Evolutionary conservation across 2,113 vertebrate species (phyloP).

Genomic region (Rhineura floridana): DNA sequence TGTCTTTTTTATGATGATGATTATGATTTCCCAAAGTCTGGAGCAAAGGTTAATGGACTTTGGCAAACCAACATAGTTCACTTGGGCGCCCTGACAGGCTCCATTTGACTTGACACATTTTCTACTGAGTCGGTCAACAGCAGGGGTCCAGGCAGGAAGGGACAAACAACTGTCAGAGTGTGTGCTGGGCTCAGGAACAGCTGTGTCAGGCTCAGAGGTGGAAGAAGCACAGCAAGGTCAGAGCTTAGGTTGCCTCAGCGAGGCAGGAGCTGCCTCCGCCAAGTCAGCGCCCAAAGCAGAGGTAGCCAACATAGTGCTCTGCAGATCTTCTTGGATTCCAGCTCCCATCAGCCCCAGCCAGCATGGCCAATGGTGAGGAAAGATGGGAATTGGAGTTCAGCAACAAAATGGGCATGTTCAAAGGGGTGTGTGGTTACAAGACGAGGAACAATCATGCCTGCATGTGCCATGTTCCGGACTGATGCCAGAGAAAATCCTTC

Average conservation of each 20-base stretch:
- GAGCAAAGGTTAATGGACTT: conserved; percentile 26
- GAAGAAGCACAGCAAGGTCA: not conserved
- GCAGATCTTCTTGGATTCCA: too few species aligned
- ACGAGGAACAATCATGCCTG: too few species aligned
- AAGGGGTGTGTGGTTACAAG: too few species aligned
- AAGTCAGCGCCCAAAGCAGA: not conserved
- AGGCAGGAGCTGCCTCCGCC: not conserved
- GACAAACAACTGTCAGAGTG: not conserved
- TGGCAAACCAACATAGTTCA: not conserved
- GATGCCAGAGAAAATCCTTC: too few species aligned
- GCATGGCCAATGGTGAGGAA: too few species aligned
- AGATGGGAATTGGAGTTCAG: too few species aligned
- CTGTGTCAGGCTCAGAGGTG: not conserved
- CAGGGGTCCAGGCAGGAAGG: not conserved
- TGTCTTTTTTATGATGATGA: not conserved
- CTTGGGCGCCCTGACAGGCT: conserved; percentile 5
- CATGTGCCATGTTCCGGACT: too few species aligned
- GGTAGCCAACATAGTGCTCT: too few species aligned
- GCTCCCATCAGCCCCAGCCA: too few species aligned
- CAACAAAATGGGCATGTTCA: too few species aligned
- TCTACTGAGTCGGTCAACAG: not conserved
- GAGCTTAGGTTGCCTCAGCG: too few species aligned
- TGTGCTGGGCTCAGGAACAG: not conserved
- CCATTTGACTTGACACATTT: conserved; percentile 8
- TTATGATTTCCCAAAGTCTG: not conserved